Conservation (phyloP, 2,797 vertebrate genomes). For the Morus bassanus region DNA sequence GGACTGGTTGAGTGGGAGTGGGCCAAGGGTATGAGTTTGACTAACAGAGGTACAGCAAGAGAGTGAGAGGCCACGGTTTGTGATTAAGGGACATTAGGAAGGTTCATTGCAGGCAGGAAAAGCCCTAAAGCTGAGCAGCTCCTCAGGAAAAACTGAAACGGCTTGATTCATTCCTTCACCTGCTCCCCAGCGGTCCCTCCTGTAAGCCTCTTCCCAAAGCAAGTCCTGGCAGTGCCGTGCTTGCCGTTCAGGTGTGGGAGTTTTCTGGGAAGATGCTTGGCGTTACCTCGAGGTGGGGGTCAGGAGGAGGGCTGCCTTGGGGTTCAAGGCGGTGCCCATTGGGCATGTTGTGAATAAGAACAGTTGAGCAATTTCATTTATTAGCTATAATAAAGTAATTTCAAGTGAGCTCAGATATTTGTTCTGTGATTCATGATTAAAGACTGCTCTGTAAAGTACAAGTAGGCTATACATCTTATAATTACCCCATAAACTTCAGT, state of each 20-base stretch:
- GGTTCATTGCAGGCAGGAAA: not conserved
- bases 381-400: not conserved
- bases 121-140: not conserved
- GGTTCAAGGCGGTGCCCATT: not conserved
- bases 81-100: not conserved
- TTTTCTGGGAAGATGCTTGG: not conserved
- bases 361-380: slow-evolving; percentile 33
- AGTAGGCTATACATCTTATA: not conserved
- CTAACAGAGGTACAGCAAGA: not conserved
- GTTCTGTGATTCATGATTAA: not conserved
- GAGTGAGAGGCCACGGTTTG: not conserved
- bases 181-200: not conserved
- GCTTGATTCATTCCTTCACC: not conserved
- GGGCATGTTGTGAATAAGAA: not conserved
- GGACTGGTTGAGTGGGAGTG: accelerated
- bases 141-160: not conserved
- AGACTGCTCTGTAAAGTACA: not conserved
- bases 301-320: not conserved
- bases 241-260: not conserved
- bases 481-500: not conserved
- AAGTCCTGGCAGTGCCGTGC: accelerated
- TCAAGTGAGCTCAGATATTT: not conserved
- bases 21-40: not conserved
- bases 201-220: not conserved
- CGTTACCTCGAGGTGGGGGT: not conserved